Percentiles rank a stretch among this genome's conserved stretches.
These are phyloP conservation scores for Microtus californicus DNA, from an alignment of 2,797 vertebrate species.

Conservation along the genomic window DNA sequence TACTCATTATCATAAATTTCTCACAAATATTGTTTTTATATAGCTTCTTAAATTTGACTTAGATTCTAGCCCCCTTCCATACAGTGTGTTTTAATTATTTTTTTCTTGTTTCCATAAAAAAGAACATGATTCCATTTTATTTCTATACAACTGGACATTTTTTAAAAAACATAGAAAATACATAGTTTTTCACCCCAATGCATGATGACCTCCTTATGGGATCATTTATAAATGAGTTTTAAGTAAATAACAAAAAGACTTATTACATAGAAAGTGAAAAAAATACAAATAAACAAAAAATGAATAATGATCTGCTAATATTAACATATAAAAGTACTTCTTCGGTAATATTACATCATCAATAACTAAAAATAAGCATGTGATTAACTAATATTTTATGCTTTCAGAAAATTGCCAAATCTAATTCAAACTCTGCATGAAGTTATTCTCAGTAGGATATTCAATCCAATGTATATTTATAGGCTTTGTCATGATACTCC, in stretches of 20 bases:
- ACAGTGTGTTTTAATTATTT: background rate
- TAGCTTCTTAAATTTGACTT: constrained; percentile 15
- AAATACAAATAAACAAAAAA: background rate
- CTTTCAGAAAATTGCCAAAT: background rate
- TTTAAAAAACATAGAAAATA: background rate
- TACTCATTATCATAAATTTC: background rate
- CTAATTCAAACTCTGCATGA: background rate
- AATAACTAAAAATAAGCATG: background rate
- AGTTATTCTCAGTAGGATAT: background rate
- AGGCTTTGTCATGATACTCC: background rate
- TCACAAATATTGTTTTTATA: background rate
- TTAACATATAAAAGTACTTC: background rate
- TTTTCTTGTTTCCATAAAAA: background rate
- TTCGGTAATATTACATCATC: background rate
- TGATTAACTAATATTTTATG: background rate
- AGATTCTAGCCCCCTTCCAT: background rate
- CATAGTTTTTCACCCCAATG: background rate
- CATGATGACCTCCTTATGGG: background rate
- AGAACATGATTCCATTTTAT: background rate
- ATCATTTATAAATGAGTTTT: background rate
- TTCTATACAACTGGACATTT: background rate
- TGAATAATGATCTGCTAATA: background rate
- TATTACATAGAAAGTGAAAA: background rate
- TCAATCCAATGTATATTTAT: background rate
- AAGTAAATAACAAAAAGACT: background rate